phyloP scores from a whole-genome alignment of 2,797 vertebrate species.

The Rousettus madagascariensis region DNA sequence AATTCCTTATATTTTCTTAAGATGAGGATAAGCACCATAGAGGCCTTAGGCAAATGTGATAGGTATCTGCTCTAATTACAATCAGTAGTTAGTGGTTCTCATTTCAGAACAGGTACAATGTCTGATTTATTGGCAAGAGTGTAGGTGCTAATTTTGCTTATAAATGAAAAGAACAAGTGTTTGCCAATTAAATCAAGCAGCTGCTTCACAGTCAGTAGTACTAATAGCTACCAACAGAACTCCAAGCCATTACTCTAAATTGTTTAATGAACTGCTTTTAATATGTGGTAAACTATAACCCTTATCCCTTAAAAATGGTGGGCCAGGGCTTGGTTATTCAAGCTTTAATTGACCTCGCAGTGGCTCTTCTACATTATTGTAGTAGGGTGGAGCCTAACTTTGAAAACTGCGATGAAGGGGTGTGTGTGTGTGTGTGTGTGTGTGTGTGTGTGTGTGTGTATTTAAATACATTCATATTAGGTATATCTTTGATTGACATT shows the following conservation, averaged over 20 bases:
- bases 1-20: constrained; percentile 44
- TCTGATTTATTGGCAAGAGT: constrained; percentile 78
- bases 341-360: constrained; percentile 56
- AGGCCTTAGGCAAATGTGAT: constrained; percentile 18
- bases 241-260: constrained; percentile 77
- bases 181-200: constrained; percentile 84
- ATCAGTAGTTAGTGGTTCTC: constrained; percentile 64
- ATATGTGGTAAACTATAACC: constrained; percentile 74
- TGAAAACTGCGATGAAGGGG: background rate
- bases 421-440: background rate
- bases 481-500: background rate
- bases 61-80: constrained; percentile 70
- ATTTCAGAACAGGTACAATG: constrained; percentile 69
- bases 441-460: background rate
- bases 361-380: background rate
- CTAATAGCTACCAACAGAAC: constrained; percentile 83
- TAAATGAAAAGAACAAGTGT: constrained; percentile 82
- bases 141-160: constrained; percentile 77
- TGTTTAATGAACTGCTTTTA: constrained; percentile 84
- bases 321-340: constrained; percentile 68
- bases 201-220: constrained; percentile 81
- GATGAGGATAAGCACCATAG: background rate
- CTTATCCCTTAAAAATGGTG: constrained; percentile 67
- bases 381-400: background rate
- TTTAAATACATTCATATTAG: background rate